Evolutionary conservation across 1,140 invertebrate species (phyloP), one percentile per base, ranked within the genome.

Genomic region (Drosophila nigrodunni): DNA sequence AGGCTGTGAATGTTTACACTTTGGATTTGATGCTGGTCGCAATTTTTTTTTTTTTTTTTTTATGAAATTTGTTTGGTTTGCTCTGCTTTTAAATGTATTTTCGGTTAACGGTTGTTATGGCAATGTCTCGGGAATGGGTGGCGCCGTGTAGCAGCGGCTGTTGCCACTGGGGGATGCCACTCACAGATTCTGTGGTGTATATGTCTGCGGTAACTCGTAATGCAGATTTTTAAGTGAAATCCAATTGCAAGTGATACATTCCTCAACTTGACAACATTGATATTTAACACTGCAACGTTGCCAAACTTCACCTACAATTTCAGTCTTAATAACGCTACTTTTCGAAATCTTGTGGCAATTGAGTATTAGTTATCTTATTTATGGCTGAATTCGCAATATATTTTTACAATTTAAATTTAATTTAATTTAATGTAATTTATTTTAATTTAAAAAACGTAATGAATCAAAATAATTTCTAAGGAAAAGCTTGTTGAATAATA

Each of bases 1-100:
- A 82, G 83, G 85, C 83, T 88, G 85, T 89, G 83, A 88, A 88
- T 88, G 83, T 88, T 88, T 88, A 88, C 83, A 88, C 83, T 88
- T 83, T 88, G 80, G 83, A 88, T 88, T 88, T 88, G 85, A 64
- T 78, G 50, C 70, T 89, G 83, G 79, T 82, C 66, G 67, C 73
- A 65, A 55, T 70, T 83, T 64, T 55, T 39, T 55, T 70, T 83
- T 64, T 55, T 39, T 55, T 44, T 60, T 79, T 68, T 67, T 55
- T 72, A 50, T 68, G 52, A 64, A 71, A 64, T 75, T 57, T 64
- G 66, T 75, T 64, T 75, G 72, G 66, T 62, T 75, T 74, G 73
- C 60, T 75, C 57, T 70, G 77, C 50, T 74, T 87, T 87, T 74
- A 88, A 87, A 87, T 88, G 74, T 80, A 78, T 60, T 80, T 82